Evolutionary conservation across 37 sponge, comb jelly and placozoan species (phyloP).

Genomic region (Beroe forskalii): DNA sequence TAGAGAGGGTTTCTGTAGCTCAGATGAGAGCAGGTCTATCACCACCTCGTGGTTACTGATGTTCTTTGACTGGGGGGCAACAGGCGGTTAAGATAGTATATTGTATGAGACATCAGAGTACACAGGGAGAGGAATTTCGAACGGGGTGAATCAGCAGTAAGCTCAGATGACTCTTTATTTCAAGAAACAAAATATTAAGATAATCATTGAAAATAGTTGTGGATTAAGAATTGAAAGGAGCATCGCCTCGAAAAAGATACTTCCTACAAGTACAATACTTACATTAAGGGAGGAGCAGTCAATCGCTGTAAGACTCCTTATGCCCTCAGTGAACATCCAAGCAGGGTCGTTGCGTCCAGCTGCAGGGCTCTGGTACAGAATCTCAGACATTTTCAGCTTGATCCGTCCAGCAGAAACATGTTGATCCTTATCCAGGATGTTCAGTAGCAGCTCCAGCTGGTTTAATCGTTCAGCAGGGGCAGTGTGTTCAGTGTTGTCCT

Average conservation of each 20-base stretch:
- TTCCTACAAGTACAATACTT: no score
- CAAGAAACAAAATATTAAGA: no score
- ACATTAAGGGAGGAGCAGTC: neutral
- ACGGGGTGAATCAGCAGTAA: no score
- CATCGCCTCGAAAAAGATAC: no score
- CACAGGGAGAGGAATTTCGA: no score
- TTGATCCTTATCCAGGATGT: slow-evolving; percentile 15
- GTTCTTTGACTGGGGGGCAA: neutral
- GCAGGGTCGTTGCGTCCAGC: neutral
- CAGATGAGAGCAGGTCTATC: slow-evolving; percentile 18
- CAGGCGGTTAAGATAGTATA: no score
- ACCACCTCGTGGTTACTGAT: neutral
- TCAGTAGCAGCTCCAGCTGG: neutral
- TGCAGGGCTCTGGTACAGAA: neutral
- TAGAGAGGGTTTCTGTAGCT: slow-evolving; percentile 10
- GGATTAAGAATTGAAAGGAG: no score
- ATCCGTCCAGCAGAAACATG: neutral
- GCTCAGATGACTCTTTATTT: no score
- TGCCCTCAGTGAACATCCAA: neutral
- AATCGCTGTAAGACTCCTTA: neutral
- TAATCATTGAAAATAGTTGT: no score
- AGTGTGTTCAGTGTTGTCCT: neutral
- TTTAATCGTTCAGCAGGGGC: neutral
- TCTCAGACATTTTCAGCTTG: neutral
- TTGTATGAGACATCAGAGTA: no score